Evolutionary conservation across 2,113 vertebrate genomes (phyloP).

Genomic region (Forbesichthys agassizii): DNA sequence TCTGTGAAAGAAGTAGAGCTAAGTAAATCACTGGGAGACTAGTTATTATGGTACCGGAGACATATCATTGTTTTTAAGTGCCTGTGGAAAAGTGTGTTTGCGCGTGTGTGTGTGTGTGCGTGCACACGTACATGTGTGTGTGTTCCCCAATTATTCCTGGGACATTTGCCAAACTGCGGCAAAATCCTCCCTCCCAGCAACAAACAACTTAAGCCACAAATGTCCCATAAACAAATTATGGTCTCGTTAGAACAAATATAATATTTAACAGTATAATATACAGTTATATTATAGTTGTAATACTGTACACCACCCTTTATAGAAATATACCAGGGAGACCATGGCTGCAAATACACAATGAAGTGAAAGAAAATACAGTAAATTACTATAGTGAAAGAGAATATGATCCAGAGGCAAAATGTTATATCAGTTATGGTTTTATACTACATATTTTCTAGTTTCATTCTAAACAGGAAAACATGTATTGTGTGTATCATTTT

Average conservation of each 20-base stretch:
- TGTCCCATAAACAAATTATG: conserved; percentile 38
- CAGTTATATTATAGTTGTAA: conserved; percentile 18
- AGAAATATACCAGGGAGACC: conserved; percentile 16
- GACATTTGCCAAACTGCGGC: conserved; percentile 61
- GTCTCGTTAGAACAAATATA: conserved; percentile 50
- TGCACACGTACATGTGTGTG: conserved; percentile 3
- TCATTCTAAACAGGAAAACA: neutral
- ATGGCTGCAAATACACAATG: too few species aligned
- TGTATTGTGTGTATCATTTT: neutral
- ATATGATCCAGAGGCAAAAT: too few species aligned
- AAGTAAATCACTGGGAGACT: conserved; percentile 55
- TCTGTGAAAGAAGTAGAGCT: conserved; percentile 42
- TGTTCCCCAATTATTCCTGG: conserved; percentile 42
- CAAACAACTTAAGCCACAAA: conserved; percentile 63
- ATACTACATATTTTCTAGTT: neutral
- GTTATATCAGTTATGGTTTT: too few species aligned
- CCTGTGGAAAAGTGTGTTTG: conserved; percentile 28
- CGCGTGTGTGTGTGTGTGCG: conserved; percentile 15
- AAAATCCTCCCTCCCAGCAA: conserved; percentile 62
- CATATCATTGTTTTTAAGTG: conserved; percentile 66
- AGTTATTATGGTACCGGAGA: conserved; percentile 60
- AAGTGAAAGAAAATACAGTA: too few species aligned
- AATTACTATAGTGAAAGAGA: too few species aligned
- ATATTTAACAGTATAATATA: conserved; percentile 40
- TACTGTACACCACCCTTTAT: conserved; percentile 29